phyloP scores from a whole-genome alignment of 2,888 invertebrate species.

The Lochmaea crataegi region DNA sequence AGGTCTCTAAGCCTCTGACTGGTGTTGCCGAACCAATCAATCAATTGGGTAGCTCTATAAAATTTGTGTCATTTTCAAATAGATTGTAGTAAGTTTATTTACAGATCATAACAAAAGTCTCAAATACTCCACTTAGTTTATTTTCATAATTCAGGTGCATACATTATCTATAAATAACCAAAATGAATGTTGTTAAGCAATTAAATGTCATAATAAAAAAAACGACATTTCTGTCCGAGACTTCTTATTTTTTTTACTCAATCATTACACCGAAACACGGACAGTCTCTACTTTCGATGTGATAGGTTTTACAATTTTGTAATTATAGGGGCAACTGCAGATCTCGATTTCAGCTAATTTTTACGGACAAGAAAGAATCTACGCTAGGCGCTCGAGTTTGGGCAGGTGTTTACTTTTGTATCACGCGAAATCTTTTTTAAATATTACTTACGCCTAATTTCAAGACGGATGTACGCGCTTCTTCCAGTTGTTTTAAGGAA shows the following conservation, averaged over 20 bases:
- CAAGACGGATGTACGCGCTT: neutral
- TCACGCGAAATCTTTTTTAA: slow-evolving; percentile 30
- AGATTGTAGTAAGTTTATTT: no score
- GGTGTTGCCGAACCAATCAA: no score
- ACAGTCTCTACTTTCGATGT: slow-evolving; percentile 6
- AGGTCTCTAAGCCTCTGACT: no score
- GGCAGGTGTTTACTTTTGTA: slow-evolving; percentile 25
- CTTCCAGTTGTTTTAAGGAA: neutral
- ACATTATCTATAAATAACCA: neutral
- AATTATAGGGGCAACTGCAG: slow-evolving; percentile 35
- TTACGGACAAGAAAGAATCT: slow-evolving; percentile 30
- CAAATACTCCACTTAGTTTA: neutral
- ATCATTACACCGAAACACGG: neutral
- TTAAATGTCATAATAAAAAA: neutral
- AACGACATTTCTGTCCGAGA: no score
- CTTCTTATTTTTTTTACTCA: neutral
- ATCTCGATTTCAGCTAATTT: slow-evolving; percentile 38
- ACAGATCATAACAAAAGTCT: neutral
- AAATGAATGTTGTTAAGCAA: neutral
- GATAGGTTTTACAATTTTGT: slow-evolving; percentile 29
- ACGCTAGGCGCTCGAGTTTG: slow-evolving; percentile 23
- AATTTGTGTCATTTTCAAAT: no score
- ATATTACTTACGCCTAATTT: slow-evolving; percentile 1
- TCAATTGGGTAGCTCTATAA: no score
- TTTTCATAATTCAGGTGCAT: neutral